Percentiles rank a stretch among this genome's conserved stretches.
phyloP scores from a whole-genome alignment of 2,888 invertebrate genomes.

The Cistogaster globosa region DNA sequence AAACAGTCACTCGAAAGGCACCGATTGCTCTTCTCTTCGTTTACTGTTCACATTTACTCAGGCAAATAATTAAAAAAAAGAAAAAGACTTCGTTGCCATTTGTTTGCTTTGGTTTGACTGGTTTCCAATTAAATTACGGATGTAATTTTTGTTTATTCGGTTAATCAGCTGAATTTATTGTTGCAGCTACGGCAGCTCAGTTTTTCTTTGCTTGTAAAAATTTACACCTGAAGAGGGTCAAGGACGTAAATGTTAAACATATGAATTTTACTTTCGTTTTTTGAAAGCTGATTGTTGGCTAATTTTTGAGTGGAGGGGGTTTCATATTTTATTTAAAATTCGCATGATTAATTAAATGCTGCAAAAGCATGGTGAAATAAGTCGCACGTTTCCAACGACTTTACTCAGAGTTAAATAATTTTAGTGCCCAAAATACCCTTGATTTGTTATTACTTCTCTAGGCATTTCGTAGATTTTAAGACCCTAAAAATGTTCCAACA shows the following conservation, averaged over 20 bases:
- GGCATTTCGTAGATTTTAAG: too few relatives aligned
- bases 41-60: slow-evolving; percentile 17
- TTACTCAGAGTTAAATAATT: too few relatives aligned
- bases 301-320: background rate
- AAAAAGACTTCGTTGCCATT: background rate
- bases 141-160: slow-evolving; percentile 44
- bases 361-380: too few relatives aligned
- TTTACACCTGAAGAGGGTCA: slow-evolving; percentile 63
- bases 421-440: too few relatives aligned
- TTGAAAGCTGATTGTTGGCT: background rate
- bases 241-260: slow-evolving; percentile 60
- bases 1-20: slow-evolving; percentile 1
- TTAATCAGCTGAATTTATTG: slow-evolving; percentile 7
- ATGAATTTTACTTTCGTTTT: slow-evolving; percentile 32
- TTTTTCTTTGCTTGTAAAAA: slow-evolving; percentile 21
- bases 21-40: background rate
- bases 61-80: slow-evolving; percentile 4
- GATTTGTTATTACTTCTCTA: too few relatives aligned
- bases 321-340: too few relatives aligned
- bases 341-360: too few relatives aligned
- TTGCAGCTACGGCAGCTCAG: background rate
- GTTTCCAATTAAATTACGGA: slow-evolving; percentile 41
- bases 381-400: too few relatives aligned
- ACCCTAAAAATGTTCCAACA: too few relatives aligned
- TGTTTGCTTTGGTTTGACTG: background rate